Percentiles rank a stretch among this genome's conserved stretches.
phyloP scores from a whole-genome alignment of 2,797 vertebrate genomes.

The Ataeniobius toweri region DNA sequence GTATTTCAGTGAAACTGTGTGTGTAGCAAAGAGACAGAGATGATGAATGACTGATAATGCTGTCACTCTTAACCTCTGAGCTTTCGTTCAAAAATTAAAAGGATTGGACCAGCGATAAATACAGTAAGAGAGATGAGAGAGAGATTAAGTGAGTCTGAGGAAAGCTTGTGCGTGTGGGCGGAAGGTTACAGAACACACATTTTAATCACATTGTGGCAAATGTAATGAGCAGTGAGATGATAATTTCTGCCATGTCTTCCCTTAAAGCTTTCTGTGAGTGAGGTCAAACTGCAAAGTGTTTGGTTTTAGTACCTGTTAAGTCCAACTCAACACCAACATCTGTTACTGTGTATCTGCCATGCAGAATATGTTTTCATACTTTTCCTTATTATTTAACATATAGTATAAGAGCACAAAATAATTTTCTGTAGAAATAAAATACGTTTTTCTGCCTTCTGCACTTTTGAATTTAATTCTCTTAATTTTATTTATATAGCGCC shows the following conservation, averaged over 20 bases:
- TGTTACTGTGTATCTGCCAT: neutral
- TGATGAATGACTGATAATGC: slow-evolving; percentile 51
- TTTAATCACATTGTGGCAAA: slow-evolving; percentile 35
- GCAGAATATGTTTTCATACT: neutral
- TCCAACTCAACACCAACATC: neutral
- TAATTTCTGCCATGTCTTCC: slow-evolving; percentile 14
- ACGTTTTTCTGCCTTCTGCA: neutral
- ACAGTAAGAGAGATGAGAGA: neutral
- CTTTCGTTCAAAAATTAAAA: slow-evolving; percentile 52
- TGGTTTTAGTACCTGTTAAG: neutral
- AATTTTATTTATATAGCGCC: neutral
- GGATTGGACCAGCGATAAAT: slow-evolving; percentile 52
- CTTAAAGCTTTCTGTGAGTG: slow-evolving; percentile 2
- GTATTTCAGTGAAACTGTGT: neutral
- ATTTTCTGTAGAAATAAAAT: neutral
- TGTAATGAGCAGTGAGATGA: slow-evolving; percentile 29
- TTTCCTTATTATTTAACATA: too few relatives aligned
- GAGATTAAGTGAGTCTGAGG: slow-evolving; percentile 46
- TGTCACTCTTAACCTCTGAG: slow-evolving; percentile 39
- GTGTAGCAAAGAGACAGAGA: slow-evolving; percentile 11
- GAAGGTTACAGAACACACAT: slow-evolving; percentile 29
- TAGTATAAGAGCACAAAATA: too few relatives aligned
- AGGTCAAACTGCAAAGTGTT: slow-evolving; percentile 20
- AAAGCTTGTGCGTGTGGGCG: slow-evolving; percentile 9
- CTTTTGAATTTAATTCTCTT: neutral